phyloP scores from a whole-genome alignment of 2,888 invertebrate species.

The Coelinius sp. region DNA sequence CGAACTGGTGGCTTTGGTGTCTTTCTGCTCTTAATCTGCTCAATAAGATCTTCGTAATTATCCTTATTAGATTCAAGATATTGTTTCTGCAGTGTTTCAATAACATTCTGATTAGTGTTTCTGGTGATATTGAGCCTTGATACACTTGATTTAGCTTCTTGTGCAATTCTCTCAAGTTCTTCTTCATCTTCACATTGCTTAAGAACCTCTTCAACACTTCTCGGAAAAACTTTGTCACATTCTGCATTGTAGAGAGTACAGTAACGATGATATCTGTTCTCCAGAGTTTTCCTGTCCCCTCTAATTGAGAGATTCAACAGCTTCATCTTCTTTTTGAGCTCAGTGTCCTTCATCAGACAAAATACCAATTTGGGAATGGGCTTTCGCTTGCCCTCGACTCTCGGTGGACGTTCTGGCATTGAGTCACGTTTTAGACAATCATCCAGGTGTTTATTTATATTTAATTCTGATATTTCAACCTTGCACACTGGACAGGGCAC shows the following conservation, averaged over 20 bases:
- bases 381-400: conserved; percentile 60
- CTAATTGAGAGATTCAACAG: conserved; percentile 70
- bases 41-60: conserved; percentile 65
- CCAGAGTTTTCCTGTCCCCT: conserved; percentile 69
- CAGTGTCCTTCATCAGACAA: conserved; percentile 70
- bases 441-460: conserved; percentile 72
- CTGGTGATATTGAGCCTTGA: conserved; percentile 58
- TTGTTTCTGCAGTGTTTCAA: conserved; percentile 68
- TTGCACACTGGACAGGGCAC: conserved; percentile 72
- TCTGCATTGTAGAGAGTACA: conserved; percentile 70
- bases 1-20: conserved; percentile 41
- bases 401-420: conserved; percentile 36
- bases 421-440: conserved; percentile 68
- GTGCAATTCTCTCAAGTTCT: conserved; percentile 60
- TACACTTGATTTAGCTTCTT: conserved; percentile 5
- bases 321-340: conserved; percentile 70
- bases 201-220: conserved; percentile 66
- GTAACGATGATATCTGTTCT: conserved; percentile 67
- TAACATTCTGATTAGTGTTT: conserved; percentile 65
- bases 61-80: conserved; percentile 66
- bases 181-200: conserved; percentile 70
- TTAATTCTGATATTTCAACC: conserved; percentile 66
- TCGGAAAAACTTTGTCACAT: conserved; percentile 71
- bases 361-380: conserved; percentile 72
- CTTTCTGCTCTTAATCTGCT: conserved; percentile 59